Evolutionary conservation across 2,888 invertebrate genomes (phyloP).

Genomic region (Odontocerum albicorne): DNA sequence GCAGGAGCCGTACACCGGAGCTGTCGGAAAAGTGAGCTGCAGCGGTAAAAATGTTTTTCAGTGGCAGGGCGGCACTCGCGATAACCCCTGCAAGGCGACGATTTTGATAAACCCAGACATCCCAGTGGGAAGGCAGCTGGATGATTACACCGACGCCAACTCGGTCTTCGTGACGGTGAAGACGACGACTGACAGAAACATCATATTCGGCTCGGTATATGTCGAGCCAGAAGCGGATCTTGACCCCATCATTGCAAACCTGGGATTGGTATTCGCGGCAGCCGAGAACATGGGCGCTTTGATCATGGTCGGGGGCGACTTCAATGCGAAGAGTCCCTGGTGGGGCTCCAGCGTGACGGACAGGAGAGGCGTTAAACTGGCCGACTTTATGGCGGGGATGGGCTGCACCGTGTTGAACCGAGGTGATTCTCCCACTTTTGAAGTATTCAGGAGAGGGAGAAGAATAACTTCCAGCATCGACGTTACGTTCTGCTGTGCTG

Average conservation of each 20-base stretch:
- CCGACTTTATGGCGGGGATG: background rate
- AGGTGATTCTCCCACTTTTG: conserved; percentile 3
- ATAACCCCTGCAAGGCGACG: background rate
- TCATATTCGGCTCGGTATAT: conserved; percentile 2
- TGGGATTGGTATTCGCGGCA: no score
- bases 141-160: background rate
- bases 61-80: background rate
- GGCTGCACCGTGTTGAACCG: background rate
- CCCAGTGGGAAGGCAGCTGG: background rate
- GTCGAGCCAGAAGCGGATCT: conserved; percentile 4
- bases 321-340: conserved; percentile 14
- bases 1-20: conserved; percentile 8
- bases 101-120: background rate
- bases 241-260: background rate
- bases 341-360: conserved; percentile 12
- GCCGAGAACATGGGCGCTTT: no score
- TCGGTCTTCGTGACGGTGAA: background rate
- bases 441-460: background rate
- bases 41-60: background rate
- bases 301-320: conserved; percentile 2
- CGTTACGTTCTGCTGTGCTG: conserved; percentile 7
- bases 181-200: background rate
- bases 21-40: background rate
- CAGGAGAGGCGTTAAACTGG: conserved; percentile 1
- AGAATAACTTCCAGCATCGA: conserved; percentile 1